These are phyloP conservation scores for Agriotes lineatus DNA, from an alignment of 2,888 invertebrate species.

Conservation along the genomic window DNA sequence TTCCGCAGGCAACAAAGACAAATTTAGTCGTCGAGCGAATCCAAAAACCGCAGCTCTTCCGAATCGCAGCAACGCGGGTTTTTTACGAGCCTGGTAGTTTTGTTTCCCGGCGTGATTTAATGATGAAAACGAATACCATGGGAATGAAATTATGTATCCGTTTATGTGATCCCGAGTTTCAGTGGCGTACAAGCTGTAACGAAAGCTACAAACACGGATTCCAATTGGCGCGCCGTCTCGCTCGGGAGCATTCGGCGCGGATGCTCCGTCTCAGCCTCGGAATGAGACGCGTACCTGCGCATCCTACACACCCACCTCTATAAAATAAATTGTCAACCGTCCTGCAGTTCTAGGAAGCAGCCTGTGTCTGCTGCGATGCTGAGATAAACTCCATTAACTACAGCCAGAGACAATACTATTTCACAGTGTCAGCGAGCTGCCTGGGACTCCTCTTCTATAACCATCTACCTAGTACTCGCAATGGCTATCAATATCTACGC, in stretches of 20 bases:
- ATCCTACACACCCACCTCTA: conserved; percentile 60
- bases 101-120: conserved; percentile 28
- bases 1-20: no score
- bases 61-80: no score
- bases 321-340: conserved; percentile 68
- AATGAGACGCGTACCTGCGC: conserved; percentile 55
- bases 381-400: conserved; percentile 68
- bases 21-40: no score
- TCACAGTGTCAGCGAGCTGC: conserved; percentile 64
- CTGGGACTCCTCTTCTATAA: conserved; percentile 37
- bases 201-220: conserved; percentile 61
- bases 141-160: conserved; percentile 61
- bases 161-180: conserved; percentile 61
- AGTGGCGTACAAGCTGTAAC: conserved; percentile 63
- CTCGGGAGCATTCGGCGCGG: conserved; percentile 40
- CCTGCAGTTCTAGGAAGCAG: conserved; percentile 66
- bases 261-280: conserved; percentile 47
- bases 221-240: conserved; percentile 60
- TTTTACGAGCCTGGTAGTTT: no score
- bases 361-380: conserved; percentile 62
- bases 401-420: conserved; percentile 68
- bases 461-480: conserved; percentile 29
- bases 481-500: conserved; percentile 21
- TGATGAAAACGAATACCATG: conserved; percentile 55
- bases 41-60: no score